Base-by-base conservation (phyloP, 2,797 vertebrate species). In the Melanotaenia maccullochi region DNA sequence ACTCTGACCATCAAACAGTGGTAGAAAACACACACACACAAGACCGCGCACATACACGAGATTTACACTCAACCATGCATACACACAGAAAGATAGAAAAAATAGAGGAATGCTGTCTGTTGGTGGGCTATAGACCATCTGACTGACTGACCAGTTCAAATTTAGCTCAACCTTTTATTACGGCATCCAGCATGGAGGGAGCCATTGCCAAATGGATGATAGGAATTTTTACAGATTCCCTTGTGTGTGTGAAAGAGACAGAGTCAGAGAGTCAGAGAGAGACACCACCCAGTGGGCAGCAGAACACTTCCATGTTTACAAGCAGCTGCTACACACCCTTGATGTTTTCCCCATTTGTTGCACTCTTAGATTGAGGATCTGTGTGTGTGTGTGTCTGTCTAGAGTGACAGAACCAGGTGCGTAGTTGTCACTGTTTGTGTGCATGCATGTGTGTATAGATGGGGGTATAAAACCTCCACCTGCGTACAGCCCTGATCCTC, bases 301-400 rank as follows among this genome's bases (percentile, higher is more conserved):
- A 87, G 85, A 93, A 89, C 87, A 92, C 94, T 94, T 94, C 92
- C 87, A 90, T 94, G 93, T 95, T 95, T 95, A 95, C 91, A 87
- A 94, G 94, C 94, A 95, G 95, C 95, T 95, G 95, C 90, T 93
- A 82, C 86, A 88, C 91, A 92, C 92, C 89, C 92, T 92, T 94
- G 87, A 94, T 93, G 91, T 94, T 95, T 93, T 92, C 88, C 81
- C 91, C 91, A 93, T 94, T 94, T 94, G 94, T 92, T 93, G 82
- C 90, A 84, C 79, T 86, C 71, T 78, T 80, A 83, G 78, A 85
- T 81, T 82, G 73, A 60, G 68, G 71, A 87, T 73, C 60, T 85
- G 83, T 73, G 56, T 32, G n/a, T 42, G 33, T 81, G 32, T 81
- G 81, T 79, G 78, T 79, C 73, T 83, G 78, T 65, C 49, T 47